These are phyloP conservation scores for Apodemia mormo DNA, from an alignment of 2,888 invertebrate species.

Conservation along the genomic window DNA sequence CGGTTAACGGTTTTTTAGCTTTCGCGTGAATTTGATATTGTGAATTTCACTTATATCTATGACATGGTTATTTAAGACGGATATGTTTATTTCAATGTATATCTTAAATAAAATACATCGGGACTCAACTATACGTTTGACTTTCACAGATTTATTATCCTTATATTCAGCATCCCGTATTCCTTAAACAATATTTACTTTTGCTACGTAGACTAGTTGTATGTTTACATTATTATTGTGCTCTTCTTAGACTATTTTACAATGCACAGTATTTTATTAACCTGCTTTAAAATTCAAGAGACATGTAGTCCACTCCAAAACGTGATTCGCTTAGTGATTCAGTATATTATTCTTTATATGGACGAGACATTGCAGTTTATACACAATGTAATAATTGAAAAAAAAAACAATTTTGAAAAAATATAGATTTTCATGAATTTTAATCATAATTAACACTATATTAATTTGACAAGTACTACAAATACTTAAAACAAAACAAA, in stretches of 20 bases:
- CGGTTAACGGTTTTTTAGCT: no score
- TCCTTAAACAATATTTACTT: slow-evolving; percentile 1
- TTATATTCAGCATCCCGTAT: neutral
- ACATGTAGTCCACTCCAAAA: neutral
- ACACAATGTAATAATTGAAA: no score
- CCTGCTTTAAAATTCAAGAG: neutral
- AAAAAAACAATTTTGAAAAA: no score
- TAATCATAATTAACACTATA: no score
- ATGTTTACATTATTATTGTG: neutral
- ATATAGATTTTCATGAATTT: no score
- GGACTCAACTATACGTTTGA: neutral
- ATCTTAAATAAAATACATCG: neutral
- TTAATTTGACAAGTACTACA: no score
- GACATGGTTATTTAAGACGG: neutral
- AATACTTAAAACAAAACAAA: no score
- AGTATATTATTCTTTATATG: neutral
- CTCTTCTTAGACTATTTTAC: neutral
- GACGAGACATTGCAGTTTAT: no score
- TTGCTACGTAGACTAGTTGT: neutral
- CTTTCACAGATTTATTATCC: neutral
- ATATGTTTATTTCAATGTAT: neutral
- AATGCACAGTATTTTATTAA: slow-evolving; percentile 1
- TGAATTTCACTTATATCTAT: no score
- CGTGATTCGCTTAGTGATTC: neutral
- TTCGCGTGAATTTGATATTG: no score